These are phyloP conservation scores for Sebastes matsubarae DNA, from an alignment of 2,797 vertebrate genomes.

Conservation along the genomic window DNA sequence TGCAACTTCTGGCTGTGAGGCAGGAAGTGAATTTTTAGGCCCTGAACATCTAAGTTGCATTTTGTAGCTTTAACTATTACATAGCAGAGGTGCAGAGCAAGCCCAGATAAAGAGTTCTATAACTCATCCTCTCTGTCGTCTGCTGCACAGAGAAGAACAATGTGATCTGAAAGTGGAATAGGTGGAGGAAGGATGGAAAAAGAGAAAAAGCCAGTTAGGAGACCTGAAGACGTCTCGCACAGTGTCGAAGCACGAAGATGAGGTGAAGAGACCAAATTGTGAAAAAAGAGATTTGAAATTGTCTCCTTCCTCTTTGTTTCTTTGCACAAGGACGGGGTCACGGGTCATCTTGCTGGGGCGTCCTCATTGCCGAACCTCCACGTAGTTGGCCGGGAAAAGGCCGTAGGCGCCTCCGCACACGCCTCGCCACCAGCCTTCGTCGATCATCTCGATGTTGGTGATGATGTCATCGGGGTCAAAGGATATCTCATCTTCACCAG, in stretches of 20 bases:
- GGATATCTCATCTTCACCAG: slow-evolving; percentile 96
- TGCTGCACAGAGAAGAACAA: neutral
- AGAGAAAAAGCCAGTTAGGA: slow-evolving; percentile 22
- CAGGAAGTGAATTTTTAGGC: neutral
- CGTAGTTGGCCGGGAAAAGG: slow-evolving; percentile 97
- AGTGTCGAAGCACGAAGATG: slow-evolving; percentile 48
- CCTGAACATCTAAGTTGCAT: neutral
- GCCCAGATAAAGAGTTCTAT: neutral
- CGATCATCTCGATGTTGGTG: slow-evolving; percentile 99
- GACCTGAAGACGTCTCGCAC: slow-evolving; percentile 54
- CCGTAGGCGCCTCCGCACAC: slow-evolving; percentile 91
- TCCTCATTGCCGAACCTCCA: slow-evolving; percentile 90
- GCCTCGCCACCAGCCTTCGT: slow-evolving; percentile 98
- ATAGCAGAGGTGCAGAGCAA: neutral
- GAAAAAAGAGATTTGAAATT: slow-evolving; percentile 18
- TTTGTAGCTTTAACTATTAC: slow-evolving; percentile 1
- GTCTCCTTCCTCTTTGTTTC: slow-evolving; percentile 36
- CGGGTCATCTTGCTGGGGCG: neutral
- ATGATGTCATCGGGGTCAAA: slow-evolving; percentile 97
- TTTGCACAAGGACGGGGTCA: slow-evolving; percentile 2
- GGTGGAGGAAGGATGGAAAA: neutral
- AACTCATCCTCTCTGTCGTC: neutral
- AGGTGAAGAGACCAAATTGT: slow-evolving; percentile 8
- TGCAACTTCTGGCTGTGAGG: neutral
- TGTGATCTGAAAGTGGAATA: neutral